Base-by-base conservation (phyloP, 1,140 invertebrate genomes). In the Arctopsyche grandis region DNA sequence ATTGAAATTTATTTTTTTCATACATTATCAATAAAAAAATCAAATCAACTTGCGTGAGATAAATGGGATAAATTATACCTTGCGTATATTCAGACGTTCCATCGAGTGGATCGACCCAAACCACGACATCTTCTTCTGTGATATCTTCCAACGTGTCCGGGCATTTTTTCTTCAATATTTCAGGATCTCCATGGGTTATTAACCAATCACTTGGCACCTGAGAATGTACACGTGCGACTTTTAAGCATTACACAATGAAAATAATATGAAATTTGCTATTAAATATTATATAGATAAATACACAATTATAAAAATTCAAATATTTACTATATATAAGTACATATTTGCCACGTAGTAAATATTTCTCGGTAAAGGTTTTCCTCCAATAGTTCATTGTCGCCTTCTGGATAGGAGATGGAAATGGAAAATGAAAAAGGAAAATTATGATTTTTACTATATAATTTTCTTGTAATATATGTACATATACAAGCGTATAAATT, bases 71-170 rank as follows among this genome's bases (percentile, higher is more conserved):
- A 56, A 76, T 9, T 10, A 46, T 79, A 82, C 88, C 96, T 91
- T 96, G 92, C 75, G 96, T 96, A 85, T 96, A 98, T 88, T 98
- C 97, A 29, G 93, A 92, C 56, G 97, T 99, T 80, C 98, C 99
- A 92, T 99, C 99, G 1, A 99, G 88, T 7, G 98, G 99, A 90
- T 99, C 99, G 5, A 99, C 97, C 98, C 98, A 99, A 63, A 99
- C 92, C 26, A 97, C 96, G 82, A 94, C 87, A 83, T 94, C 93
- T 79, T 93, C 90, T n/a, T 91, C 90, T 60, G 89, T 88, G 0
- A 96, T 87, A 83, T 92, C 87, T 79, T 89, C 84, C 52, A 94
- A 90, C 74, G 93, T 86, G 3, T 89, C 84, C 10, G 97, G 96
- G 84, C 96, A 93, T 74, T 89, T 86, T 14, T 92, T 84, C 78